Percentiles rank a stretch among this genome's conserved stretches.
Evolutionary conservation across 2,113 vertebrate genomes (phyloP).

Genomic region (Daphoenositta chrysoptera): DNA sequence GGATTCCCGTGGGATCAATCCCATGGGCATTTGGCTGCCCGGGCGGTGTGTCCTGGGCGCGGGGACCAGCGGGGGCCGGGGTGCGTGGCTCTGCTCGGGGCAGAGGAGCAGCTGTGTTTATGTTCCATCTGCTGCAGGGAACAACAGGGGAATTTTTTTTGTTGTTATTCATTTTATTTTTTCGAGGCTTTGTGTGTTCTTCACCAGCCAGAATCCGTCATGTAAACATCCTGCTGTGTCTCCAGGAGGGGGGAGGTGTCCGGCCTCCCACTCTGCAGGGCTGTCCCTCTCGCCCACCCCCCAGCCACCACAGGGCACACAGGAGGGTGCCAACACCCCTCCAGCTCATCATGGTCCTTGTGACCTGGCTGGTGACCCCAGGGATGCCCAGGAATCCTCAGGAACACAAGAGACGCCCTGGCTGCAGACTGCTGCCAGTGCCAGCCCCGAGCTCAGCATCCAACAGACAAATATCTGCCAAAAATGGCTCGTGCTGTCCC

Average conservation of each 20-base stretch:
- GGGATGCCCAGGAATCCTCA: neutral
- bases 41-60: neutral
- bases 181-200: neutral
- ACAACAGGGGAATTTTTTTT: neutral
- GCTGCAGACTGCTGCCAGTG: neutral
- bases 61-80: fast-evolving
- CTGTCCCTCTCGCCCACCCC: neutral
- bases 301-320: fast-evolving
- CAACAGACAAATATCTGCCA: neutral
- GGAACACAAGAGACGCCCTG: neutral
- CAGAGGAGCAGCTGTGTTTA: conserved; percentile 47
- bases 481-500: neutral
- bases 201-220: neutral
- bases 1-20: neutral
- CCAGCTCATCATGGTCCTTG: neutral
- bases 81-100: fast-evolving
- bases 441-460: fast-evolving
- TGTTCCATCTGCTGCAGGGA: conserved; percentile 16
- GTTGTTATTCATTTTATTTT: neutral
- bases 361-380: neutral
- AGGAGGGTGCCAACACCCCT: neutral
- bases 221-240: conserved; percentile 41
- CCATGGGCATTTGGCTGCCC: neutral
- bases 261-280: neutral
- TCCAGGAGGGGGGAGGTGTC: neutral